These are phyloP conservation scores for Dicyrtomina minuta DNA, from an alignment of 2,888 invertebrate genomes.

Conservation along the genomic window DNA sequence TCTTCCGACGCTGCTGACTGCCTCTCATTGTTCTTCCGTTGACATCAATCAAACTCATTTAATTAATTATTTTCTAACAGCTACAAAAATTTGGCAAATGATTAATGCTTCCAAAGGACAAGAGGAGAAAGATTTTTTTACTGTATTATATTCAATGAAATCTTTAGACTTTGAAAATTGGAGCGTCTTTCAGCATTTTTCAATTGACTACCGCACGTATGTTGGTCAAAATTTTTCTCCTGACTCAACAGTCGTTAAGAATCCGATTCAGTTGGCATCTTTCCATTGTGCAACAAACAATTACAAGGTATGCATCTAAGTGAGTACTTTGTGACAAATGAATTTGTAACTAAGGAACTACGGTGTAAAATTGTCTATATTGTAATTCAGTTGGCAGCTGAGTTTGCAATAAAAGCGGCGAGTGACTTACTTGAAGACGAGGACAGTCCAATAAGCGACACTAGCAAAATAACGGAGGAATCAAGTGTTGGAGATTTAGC, in stretches of 20 bases:
- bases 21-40: constrained; percentile 51
- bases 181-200: constrained; percentile 47
- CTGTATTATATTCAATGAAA: constrained; percentile 43
- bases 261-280: constrained; percentile 44
- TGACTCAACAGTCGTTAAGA: constrained; percentile 22
- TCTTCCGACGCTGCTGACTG: constrained; percentile 51
- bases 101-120: constrained; percentile 61
- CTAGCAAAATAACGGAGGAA: too few species aligned
- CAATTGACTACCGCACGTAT: constrained; percentile 46
- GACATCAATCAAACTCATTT: constrained; percentile 44
- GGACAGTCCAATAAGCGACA: too few species aligned
- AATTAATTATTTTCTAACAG: constrained; percentile 72
- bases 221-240: constrained; percentile 37
- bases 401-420: constrained; percentile 42
- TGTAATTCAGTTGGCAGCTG: constrained; percentile 41
- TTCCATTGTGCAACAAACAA: constrained; percentile 41
- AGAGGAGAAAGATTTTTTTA: constrained; percentile 53
- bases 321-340: not conserved
- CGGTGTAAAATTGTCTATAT: not conserved
- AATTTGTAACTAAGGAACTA: not conserved
- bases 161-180: constrained; percentile 47
- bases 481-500: too few species aligned
- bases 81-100: constrained; percentile 84
- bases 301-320: constrained; percentile 46
- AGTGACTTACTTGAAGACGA: constrained; percentile 18